Conservation (phyloP, 2,113 vertebrate genomes). For the Poeciliopsis occidentalis region DNA sequence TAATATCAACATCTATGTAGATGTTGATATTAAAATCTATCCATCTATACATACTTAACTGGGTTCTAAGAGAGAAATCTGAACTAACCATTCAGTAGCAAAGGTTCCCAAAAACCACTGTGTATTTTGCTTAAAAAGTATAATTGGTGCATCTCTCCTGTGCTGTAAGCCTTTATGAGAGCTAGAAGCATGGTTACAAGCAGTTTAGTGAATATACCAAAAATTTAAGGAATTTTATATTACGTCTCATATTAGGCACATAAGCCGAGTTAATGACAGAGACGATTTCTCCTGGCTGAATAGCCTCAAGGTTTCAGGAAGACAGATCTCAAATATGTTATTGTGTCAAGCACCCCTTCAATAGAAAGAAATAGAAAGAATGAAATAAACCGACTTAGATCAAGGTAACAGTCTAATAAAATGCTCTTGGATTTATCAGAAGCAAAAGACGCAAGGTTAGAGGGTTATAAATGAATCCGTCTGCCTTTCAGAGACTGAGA, state of each 20-base stretch:
- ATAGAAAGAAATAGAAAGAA: constrained; percentile 29
- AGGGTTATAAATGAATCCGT: constrained; percentile 28
- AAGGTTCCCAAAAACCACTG: too few relatives aligned
- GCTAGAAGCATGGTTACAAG: not conserved
- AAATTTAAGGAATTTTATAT: constrained; percentile 25
- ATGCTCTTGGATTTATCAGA: constrained; percentile 36
- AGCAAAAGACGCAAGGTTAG: constrained; percentile 9
- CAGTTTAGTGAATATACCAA: not conserved
- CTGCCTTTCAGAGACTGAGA: constrained; percentile 11
- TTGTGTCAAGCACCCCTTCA: constrained; percentile 48
- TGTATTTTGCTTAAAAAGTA: too few relatives aligned
- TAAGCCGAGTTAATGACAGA: not conserved
- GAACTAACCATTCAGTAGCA: too few relatives aligned
- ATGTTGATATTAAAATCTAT: too few relatives aligned
- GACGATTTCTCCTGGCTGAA: constrained; percentile 14
- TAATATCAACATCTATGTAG: too few relatives aligned
- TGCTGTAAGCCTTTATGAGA: too few relatives aligned
- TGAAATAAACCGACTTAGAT: constrained; percentile 31
- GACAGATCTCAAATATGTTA: constrained; percentile 45
- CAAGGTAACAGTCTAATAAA: constrained; percentile 40
- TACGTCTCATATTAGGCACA: not conserved
- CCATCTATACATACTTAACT: too few relatives aligned
- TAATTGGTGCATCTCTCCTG: too few relatives aligned
- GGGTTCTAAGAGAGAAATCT: too few relatives aligned
- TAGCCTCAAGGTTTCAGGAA: constrained; percentile 16